phyloP scores from a whole-genome alignment of 2,113 vertebrate genomes.

The Pleuronectes platessa region DNA sequence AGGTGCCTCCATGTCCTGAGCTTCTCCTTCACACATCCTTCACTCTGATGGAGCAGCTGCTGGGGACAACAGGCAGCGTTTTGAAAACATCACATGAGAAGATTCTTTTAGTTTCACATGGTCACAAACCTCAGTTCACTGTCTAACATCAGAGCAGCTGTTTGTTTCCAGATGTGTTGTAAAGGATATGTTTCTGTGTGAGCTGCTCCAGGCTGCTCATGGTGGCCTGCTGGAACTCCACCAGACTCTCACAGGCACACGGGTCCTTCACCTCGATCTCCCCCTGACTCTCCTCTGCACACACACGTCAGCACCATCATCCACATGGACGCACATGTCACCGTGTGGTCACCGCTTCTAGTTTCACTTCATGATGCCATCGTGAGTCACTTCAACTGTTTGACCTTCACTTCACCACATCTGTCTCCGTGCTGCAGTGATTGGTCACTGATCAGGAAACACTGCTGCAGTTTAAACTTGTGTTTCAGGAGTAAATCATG shows the following conservation, averaged over 20 bases:
- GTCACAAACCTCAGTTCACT: too few relatives aligned
- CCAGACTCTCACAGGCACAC: slow-evolving; percentile 91
- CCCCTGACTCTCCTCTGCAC: slow-evolving; percentile 91
- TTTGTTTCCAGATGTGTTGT: too few relatives aligned
- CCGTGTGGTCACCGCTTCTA: neutral
- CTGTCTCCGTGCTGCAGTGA: too few relatives aligned
- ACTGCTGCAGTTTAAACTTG: neutral
- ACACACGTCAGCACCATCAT: neutral
- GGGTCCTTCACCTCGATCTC: slow-evolving; percentile 91
- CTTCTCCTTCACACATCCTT: too few relatives aligned
- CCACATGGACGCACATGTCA: neutral
- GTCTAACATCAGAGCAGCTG: too few relatives aligned
- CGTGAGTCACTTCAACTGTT: too few relatives aligned
- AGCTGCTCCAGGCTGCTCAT: slow-evolving; percentile 89
- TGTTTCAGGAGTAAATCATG: neutral
- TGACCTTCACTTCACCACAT: too few relatives aligned
- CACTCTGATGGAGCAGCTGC: too few relatives aligned
- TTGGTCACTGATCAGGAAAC: neutral
- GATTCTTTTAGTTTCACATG: too few relatives aligned
- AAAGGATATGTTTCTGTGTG: slow-evolving; percentile 95
- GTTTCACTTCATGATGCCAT: neutral
- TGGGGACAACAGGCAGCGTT: too few relatives aligned
- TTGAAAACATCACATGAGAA: too few relatives aligned
- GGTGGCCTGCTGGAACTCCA: slow-evolving; percentile 94
- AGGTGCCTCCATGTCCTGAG: too few relatives aligned